A percentile compares a stretch with the other conserved stretches of the same genome.
These are phyloP conservation scores for Tachysurus fulvidraco DNA, from an alignment of 2,113 vertebrate genomes.

Conservation along the genomic window DNA sequence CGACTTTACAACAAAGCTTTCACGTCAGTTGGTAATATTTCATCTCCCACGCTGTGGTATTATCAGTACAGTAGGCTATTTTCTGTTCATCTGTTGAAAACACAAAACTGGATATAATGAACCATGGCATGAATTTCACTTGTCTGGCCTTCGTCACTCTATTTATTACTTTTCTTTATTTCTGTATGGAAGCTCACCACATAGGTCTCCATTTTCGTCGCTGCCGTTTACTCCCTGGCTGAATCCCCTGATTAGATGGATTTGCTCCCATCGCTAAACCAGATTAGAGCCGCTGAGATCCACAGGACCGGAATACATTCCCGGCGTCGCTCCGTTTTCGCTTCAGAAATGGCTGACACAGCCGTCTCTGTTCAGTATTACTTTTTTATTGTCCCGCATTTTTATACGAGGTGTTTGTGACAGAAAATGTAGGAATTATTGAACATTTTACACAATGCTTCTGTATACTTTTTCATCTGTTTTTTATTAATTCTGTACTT, in stretches of 20 bases:
- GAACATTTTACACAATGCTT: background rate
- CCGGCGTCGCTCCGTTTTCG: constrained; percentile 8
- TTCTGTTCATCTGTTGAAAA: background rate
- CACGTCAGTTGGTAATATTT: background rate
- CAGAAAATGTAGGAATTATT: background rate
- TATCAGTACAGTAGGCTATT: background rate
- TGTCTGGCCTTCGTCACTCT: background rate
- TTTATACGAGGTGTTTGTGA: background rate
- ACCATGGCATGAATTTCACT: background rate
- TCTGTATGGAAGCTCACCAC: background rate
- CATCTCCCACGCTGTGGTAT: background rate
- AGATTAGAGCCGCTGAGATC: constrained; percentile 59
- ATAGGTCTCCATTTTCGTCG: background rate
- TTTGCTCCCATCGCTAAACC: constrained; percentile 58
- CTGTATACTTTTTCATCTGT: background rate
- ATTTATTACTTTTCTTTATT: constrained; percentile 5
- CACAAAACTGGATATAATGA: background rate
- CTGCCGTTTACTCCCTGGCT: background rate
- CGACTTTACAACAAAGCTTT: background rate
- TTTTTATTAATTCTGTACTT: background rate
- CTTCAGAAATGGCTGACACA: background rate
- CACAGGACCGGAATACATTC: constrained; percentile 39
- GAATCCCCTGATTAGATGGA: constrained; percentile 55
- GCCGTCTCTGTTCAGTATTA: background rate
- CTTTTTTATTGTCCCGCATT: background rate